Evolutionary conservation across 2,797 vertebrate species (phyloP), one percentile per base, ranked within the genome.

Genomic region (Sphenodon punctatus): DNA sequence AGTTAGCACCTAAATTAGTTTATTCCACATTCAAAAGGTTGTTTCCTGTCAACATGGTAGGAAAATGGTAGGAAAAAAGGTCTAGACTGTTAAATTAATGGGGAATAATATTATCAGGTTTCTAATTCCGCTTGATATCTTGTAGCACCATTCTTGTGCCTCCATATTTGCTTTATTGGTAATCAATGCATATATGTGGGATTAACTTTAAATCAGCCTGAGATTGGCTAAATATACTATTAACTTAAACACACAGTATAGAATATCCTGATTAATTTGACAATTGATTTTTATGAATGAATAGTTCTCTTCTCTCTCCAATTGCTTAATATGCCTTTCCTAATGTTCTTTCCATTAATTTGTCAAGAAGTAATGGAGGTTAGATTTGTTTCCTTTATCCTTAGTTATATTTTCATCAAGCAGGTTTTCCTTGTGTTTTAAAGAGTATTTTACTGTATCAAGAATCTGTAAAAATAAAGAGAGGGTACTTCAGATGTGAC

Each of bases 351-450:
- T 79, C 56, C 34, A 72, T 70, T 20, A 73, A 14, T 53, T 42
- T 48, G 19, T 14, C 22, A 10, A 22, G 32, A 22, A 32, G 36
- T 58, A 56, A 34, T 36, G 32, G 32, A 65, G 77, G 23, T 60
- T 79, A 36, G 85, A 87, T 76, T 79, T 32, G 58, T 67, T 83
- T 75, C 10, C 32, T 67, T 39, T 27, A 74, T 80, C n/a, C 76
- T 6, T 41, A 74, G 59, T 68, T 51, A 20, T 15, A 58, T 49
- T 67, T 73, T 23, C 49, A 10, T 25, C 38, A 0, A 22, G 15
- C 48, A 51, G 49, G 38, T 32, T 82, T 75, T 32, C 23, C 4
- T 43, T 59, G 43, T 34, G 13, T 32, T 0, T 59, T 67, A 34
- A 78, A 68, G 80, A 10, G 55, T 45, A 14, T 22, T 34, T 42